Evolutionary conservation across 1,140 invertebrate species (phyloP), one percentile per base, ranked within the genome.

Genomic region (Brachionus manjavacas): DNA sequence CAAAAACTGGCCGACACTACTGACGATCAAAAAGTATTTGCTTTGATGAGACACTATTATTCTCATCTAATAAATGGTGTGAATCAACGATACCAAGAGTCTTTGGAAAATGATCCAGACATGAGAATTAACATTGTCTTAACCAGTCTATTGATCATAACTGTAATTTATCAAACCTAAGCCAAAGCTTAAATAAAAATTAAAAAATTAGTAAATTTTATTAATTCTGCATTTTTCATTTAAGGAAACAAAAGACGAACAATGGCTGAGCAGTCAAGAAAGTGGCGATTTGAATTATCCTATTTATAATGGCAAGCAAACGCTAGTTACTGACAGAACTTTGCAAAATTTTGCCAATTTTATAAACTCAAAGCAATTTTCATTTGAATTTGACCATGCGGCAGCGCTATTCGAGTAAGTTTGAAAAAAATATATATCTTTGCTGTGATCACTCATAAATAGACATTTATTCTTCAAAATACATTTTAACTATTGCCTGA

Each of bases 351-450:
- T 64, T 64, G 79, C 49, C 4, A 9, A 64, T 64, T 81, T 14
- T 8, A 81, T 81, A 11, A 39, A 64, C 43, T 81, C 79, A 16
- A 39, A 64, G 35, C 55, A 23, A 12, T 68, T 81, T 35, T 8
- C n/a, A 2, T 81, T 81, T 43, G 25, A 81, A 20, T 81, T 64
- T 49, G 79, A 81, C 39, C 79, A 81, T 39, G 79, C 79, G 11
- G 79, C 41, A 55, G 49, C n/a, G 14, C 16, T 81, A 12, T 81
- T 81, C 4, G 25, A 64, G 79, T 81, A 79, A 31, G 28, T n/a
- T 31, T 31, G 25, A 31, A 31, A 31, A 31, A 31, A 31, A 31
- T 31, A 4, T 4, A 2, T 31, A 31, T 4, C 4, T 31, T 31
- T 4, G 4, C 28, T 31, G 28, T 4, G 28, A 31, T 31, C 0